These are phyloP conservation scores for Tridacna gigas DNA, from an alignment of 2,888 invertebrate genomes.

Conservation along the genomic window DNA sequence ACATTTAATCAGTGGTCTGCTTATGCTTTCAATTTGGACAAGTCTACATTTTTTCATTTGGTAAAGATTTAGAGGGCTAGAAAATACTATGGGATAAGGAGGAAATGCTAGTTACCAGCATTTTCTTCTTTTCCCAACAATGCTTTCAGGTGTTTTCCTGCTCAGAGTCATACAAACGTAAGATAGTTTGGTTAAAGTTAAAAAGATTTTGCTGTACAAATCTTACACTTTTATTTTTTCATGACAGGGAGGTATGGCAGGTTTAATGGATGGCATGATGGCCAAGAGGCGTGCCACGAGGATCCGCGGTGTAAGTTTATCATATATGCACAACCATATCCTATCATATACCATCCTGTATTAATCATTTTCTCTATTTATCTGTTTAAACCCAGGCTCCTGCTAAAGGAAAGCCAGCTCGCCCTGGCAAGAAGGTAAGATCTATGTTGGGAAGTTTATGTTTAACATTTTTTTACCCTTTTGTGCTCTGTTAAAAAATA, in stretches of 20 bases:
- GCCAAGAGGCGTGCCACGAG: conserved; percentile 62
- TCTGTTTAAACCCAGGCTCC: conserved; percentile 55
- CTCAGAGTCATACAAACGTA: too few species aligned
- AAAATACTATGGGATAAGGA: too few species aligned
- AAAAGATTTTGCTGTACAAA: too few species aligned
- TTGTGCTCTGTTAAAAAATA: not conserved
- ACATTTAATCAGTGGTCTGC: too few species aligned
- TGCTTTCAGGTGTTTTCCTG: too few species aligned
- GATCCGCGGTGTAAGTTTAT: conserved; percentile 58
- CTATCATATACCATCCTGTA: not conserved
- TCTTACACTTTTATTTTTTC: conserved; percentile 23
- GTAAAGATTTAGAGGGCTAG: too few species aligned
- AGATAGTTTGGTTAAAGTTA: too few species aligned
- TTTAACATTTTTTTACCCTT: not conserved
- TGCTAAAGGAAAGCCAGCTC: conserved; percentile 62
- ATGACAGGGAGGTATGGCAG: conserved; percentile 64
- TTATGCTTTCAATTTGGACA: too few species aligned
- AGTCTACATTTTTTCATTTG: too few species aligned
- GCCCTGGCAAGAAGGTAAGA: conserved; percentile 59
- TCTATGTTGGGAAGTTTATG: not conserved
- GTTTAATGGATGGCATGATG: conserved; percentile 58
- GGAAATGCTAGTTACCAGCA: too few species aligned
- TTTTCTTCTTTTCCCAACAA: too few species aligned
- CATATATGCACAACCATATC: not conserved
- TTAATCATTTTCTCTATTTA: conserved; percentile 18